Base-by-base conservation (phyloP, 2,888 invertebrate genomes). In the Laothoe populi region DNA sequence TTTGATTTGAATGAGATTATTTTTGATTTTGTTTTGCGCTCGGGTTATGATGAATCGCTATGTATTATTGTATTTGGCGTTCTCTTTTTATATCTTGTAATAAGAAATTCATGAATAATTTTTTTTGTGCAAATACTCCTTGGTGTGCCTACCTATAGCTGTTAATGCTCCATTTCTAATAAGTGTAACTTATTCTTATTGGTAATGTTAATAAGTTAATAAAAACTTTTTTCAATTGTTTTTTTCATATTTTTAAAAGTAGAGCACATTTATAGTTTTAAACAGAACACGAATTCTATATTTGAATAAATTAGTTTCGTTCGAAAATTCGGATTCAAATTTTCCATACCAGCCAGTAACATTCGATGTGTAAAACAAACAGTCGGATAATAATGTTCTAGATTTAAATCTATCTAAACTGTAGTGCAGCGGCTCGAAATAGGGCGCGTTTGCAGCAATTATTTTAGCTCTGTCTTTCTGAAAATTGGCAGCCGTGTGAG, bases 401-500 rank as follows among this genome's bases (percentile, higher is more conserved):
- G 87, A 90, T 87, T 87, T 87, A 86, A 89, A 86, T 84, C 82
- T 86, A 88, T 87, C 87, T 85, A 82, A 87, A 88, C 83, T 83
- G 84, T 82, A 83, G 81, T 82, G 81, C 84, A 75, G 75, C 82
- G 72, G 79, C 90, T 88, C 84, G 85, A 92, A 92, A 92, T 92
- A 92, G 92, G 91, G 88, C 92, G 86, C 83, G 87, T 89, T 89
- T 90, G 89, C 84, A 82, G 86, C 87, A 91, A 92, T 92, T 92
- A 92, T 92, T 92, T 92, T 90, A 90, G 92, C 83, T 86, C 88
- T 88, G 92, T 91, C 92, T 92, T 92, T 92, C 90, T 90, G 91
- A 92, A 92, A 92, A 92, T 92, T 92, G 92, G 92, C 92, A 92
- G 88, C 87, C 79, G 89, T 84, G 87, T 86, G 86, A 84, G 88